Evolutionary conservation across 2,797 vertebrate genomes (phyloP).

Genomic region (Melanotaenia parkinsoni): DNA sequence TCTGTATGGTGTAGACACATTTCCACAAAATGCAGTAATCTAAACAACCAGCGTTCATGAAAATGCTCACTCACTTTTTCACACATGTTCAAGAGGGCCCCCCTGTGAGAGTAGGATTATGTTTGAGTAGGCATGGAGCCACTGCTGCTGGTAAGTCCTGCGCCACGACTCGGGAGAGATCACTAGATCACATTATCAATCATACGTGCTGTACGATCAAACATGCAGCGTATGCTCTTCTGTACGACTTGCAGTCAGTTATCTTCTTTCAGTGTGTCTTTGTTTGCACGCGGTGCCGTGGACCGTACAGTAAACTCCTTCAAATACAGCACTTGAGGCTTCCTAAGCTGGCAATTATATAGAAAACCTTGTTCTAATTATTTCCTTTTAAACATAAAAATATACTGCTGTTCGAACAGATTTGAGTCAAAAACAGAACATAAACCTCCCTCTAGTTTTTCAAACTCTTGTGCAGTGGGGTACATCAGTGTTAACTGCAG

Average conservation of each 20-base stretch:
- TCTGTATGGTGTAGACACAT: conserved; percentile 26
- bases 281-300: conserved; percentile 9
- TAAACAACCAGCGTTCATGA: conserved; percentile 22
- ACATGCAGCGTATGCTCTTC: conserved; percentile 24
- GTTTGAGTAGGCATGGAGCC: conserved; percentile 74
- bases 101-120: conserved; percentile 63
- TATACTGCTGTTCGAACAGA: conserved; percentile 46
- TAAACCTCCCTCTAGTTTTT: conserved; percentile 14
- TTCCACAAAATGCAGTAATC: conserved; percentile 42
- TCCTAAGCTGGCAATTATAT: conserved; percentile 53
- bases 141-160: conserved; percentile 63
- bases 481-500: conserved; percentile 22
- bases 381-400: conserved; percentile 57
- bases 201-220: conserved; percentile 63
- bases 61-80: conserved; percentile 26
- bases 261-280: conserved; percentile 11
- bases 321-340: conserved; percentile 34
- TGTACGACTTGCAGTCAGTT: neutral
- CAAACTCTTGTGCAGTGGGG: conserved; percentile 21
- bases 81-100: conserved; percentile 43
- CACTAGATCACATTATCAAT: conserved; percentile 82
- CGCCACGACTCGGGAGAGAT: conserved; percentile 71
- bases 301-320: conserved; percentile 55
- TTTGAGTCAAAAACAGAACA: conserved; percentile 8
- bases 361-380: conserved; percentile 34